These are phyloP conservation scores for Tapera naevia DNA, from an alignment of 2,797 vertebrate genomes.

Conservation along the genomic window DNA sequence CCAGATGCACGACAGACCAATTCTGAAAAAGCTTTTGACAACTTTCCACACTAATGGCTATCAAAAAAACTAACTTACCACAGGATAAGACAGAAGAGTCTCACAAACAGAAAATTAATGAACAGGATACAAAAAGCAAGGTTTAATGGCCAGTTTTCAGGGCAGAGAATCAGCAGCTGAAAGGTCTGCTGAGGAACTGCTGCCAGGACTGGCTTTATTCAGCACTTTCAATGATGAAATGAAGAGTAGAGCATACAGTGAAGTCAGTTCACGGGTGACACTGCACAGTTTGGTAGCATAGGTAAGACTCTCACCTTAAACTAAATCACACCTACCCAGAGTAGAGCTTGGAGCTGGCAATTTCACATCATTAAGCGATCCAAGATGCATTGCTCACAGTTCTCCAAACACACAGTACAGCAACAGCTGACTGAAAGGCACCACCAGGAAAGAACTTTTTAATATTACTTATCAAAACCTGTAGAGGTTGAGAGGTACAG, in stretches of 20 bases:
- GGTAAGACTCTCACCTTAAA: background rate
- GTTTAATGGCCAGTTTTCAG: background rate
- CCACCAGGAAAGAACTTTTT: background rate
- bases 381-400: background rate
- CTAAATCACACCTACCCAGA: background rate
- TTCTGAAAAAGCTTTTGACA: background rate
- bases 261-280: background rate
- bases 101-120: background rate
- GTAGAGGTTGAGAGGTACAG: background rate
- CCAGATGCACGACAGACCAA: background rate
- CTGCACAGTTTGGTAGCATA: background rate
- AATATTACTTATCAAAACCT: background rate
- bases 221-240: background rate
- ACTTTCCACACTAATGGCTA: background rate
- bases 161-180: background rate
- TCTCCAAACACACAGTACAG: background rate
- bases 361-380: background rate
- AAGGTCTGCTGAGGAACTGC: background rate
- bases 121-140: slow-evolving; percentile 15
- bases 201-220: background rate
- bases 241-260: background rate
- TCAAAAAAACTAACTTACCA: background rate
- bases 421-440: background rate
- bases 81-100: background rate
- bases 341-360: background rate